Evolutionary conservation across 2,113 vertebrate species (phyloP), one percentile per base, ranked within the genome.

Genomic region (Fukomys damarensis): DNA sequence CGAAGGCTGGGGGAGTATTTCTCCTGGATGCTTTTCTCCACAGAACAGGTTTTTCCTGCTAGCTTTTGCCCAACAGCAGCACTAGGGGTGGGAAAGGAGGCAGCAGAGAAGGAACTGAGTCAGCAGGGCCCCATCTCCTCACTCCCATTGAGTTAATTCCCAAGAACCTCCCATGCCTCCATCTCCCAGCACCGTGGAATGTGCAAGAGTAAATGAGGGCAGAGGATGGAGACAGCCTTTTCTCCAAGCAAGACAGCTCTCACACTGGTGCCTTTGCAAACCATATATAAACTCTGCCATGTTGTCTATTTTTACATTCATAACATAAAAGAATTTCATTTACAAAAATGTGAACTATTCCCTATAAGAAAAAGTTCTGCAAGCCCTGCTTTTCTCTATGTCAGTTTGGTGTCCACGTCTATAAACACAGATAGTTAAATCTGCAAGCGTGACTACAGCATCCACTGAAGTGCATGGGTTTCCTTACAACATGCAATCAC

Each of bases 31-130:
- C 72, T 94, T 94, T 94, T 89, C 94, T 94, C 86, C 52, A 84
- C 17, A 14, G 74, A 96, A 96, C 89, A 63, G 84, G 80, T 89
- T 97, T 97, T 90, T 92, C 92, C 14, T 22, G 46, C 79, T 90
- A 20, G 38, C 22, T 41, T 65, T 52, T 26, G 46, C 32, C 59
- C 49, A 32, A 49, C 28, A 72, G 30, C 59, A 58, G 26, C 61
- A 74, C 20, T 20, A 3, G 7, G 7, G 24, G 89, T 17, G 49
- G 83, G 63, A 87, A 46, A 49, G 20, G 16, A 35, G 41, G n/a
- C 14, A 4, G 26, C 41, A 43, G 58, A 20, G 28, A 80, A 59
- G 63, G 32, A 17, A 61, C 41, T 22, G 16, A 82, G 38, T 81
- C 56, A 59, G 58, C 16, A 52, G 63, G 54, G 46, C 28, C 80